A percentile compares a stretch with the other conserved stretches of the same genome.
These are phyloP conservation scores for Osmoderma eremita DNA, from an alignment of 2,888 invertebrate genomes.

Conservation along the genomic window DNA sequence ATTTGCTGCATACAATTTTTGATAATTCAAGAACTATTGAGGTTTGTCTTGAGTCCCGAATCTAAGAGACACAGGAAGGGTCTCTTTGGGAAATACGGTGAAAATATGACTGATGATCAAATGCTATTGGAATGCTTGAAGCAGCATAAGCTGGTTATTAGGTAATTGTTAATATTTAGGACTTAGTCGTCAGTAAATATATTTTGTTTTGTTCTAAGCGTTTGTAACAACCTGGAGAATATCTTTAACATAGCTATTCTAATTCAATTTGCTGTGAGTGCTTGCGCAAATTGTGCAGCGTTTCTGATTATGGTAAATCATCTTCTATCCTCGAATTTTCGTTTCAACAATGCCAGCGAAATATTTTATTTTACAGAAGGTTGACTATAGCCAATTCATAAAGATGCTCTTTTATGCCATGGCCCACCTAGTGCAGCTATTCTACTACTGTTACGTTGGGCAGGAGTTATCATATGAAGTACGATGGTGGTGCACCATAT, in stretches of 20 bases:
- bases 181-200: too few species aligned
- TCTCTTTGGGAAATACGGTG: constrained; percentile 20
- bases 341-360: not conserved
- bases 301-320: constrained; percentile 40
- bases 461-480: constrained; percentile 36
- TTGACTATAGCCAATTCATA: constrained; percentile 12
- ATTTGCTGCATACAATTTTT: constrained; percentile 35
- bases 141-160: constrained; percentile 46
- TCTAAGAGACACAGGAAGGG: constrained; percentile 18
- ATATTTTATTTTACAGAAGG: constrained; percentile 14
- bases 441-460: constrained; percentile 38
- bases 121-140: constrained; percentile 44
- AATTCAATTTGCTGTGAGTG: constrained; percentile 45
- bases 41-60: constrained; percentile 25
- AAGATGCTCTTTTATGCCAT: constrained; percentile 25
- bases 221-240: constrained; percentile 45
- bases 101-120: constrained; percentile 27
- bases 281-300: constrained; percentile 45
- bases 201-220: constrained; percentile 38
- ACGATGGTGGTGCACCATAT: not conserved
- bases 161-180: constrained; percentile 35
- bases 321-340: too few species aligned
- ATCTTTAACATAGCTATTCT: constrained; percentile 41
- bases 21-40: constrained; percentile 46
- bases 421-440: constrained; percentile 38